Conservation (phyloP, 2,888 invertebrate genomes). For the Aricia artaxerxes region DNA sequence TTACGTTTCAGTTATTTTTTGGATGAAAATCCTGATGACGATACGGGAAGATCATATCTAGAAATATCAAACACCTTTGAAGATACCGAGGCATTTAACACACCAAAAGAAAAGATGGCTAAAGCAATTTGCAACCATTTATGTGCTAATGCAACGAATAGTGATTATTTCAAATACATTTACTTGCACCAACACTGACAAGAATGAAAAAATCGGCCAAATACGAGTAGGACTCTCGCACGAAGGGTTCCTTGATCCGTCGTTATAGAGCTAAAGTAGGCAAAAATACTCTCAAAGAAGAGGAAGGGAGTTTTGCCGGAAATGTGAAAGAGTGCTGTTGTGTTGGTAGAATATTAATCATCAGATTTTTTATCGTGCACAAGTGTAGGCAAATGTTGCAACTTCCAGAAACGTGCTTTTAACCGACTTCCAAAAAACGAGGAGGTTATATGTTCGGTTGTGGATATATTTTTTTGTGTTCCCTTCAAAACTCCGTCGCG, state of each 20-base stretch:
- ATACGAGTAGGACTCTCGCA: too few relatives aligned
- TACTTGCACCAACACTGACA: conserved; percentile 51
- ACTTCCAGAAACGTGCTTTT: too few relatives aligned
- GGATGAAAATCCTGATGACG: conserved; percentile 52
- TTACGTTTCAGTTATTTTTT: conserved; percentile 51
- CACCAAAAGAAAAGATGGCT: conserved; percentile 52
- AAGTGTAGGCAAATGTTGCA: too few relatives aligned
- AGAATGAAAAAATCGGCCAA: neutral
- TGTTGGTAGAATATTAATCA: neutral
- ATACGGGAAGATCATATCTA: conserved; percentile 48
- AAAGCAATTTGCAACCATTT: conserved; percentile 54
- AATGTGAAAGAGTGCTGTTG: too few relatives aligned
- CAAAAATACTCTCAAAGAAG: too few relatives aligned
- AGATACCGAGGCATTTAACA: conserved; percentile 49
- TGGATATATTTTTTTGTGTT: too few relatives aligned
- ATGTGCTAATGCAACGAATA: conserved; percentile 43
- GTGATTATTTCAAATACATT: conserved; percentile 54
- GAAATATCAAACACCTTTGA: conserved; percentile 52
- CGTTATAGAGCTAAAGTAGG: too few relatives aligned
- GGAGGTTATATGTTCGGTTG: too few relatives aligned
- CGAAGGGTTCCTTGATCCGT: too few relatives aligned
- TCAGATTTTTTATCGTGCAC: neutral
- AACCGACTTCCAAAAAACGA: too few relatives aligned
- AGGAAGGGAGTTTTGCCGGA: neutral
- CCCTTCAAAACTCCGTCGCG: too few relatives aligned